Conservation (phyloP, 2,113 vertebrate species). For the Tympanuchus pallidicinctus region DNA sequence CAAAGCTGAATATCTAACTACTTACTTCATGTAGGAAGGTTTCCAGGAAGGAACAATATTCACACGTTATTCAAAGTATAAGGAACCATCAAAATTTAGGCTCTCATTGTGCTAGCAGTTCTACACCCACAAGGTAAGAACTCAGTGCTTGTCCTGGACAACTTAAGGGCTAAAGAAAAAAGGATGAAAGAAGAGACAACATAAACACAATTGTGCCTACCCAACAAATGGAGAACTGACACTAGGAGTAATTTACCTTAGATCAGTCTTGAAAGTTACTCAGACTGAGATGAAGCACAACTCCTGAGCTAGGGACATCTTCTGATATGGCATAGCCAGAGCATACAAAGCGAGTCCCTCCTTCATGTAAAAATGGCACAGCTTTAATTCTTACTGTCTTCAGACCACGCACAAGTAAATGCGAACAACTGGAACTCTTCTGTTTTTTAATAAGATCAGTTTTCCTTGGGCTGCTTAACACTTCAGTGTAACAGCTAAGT, state of each 20-base stretch:
- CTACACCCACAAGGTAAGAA: background rate
- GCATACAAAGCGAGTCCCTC: background rate
- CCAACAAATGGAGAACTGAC: background rate
- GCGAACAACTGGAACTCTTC: background rate
- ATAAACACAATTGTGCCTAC: background rate
- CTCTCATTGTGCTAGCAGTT: background rate
- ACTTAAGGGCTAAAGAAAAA: background rate
- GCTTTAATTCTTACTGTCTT: background rate
- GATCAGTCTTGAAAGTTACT: background rate
- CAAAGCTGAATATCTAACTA: background rate
- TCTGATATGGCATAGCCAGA: background rate
- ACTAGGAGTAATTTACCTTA: background rate
- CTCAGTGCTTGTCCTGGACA: background rate
- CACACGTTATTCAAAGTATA: background rate
- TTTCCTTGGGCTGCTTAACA: background rate
- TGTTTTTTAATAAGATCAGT: background rate
- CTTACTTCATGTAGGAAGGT: background rate
- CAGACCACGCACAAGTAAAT: background rate
- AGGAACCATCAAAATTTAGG: background rate
- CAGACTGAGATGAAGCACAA: background rate
- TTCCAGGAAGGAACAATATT: background rate
- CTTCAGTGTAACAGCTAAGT: background rate
- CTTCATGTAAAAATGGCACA: background rate
- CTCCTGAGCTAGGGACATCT: background rate
- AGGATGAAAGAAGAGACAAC: background rate